These are phyloP conservation scores for Yponomeuta plumbellus DNA, from an alignment of 2,888 invertebrate species.

Conservation along the genomic window DNA sequence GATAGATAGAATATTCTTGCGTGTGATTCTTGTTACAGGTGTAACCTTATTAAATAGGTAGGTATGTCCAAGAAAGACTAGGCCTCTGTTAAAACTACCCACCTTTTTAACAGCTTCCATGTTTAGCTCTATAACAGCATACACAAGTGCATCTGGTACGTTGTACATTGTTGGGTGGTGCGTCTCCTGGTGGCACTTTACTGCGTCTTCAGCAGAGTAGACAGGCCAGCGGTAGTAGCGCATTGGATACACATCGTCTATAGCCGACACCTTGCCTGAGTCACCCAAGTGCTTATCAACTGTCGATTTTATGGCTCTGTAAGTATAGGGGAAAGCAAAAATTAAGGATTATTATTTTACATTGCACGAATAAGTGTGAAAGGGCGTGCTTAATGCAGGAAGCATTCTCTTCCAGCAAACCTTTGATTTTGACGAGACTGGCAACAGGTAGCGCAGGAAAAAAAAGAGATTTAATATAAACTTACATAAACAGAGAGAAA, in stretches of 20 bases:
- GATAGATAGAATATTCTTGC: too few relatives aligned
- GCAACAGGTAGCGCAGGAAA: too few relatives aligned
- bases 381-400: too few relatives aligned
- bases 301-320: conserved; percentile 47
- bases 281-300: conserved; percentile 78
- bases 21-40: too few relatives aligned
- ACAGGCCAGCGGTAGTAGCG: conserved; percentile 78
- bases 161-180: conserved; percentile 91
- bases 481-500: too few relatives aligned
- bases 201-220: conserved; percentile 84
- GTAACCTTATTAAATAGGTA: too few relatives aligned
- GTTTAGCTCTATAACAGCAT: conserved; percentile 85
- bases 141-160: conserved; percentile 81
- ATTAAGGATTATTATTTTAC: too few relatives aligned
- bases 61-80: too few relatives aligned
- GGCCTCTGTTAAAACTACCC: conserved; percentile 17
- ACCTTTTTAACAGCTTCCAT: conserved; percentile 85
- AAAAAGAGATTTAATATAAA: too few relatives aligned
- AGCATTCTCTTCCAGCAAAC: too few relatives aligned
- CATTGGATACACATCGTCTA: conserved; percentile 73
- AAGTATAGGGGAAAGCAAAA: conserved; percentile 10
- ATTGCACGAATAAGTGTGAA: too few relatives aligned
- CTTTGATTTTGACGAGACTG: too few relatives aligned
- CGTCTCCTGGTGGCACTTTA: conserved; percentile 85
- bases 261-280: conserved; percentile 58